phyloP scores from a whole-genome alignment of 2,797 vertebrate genomes.

The Pristis pectinata region DNA sequence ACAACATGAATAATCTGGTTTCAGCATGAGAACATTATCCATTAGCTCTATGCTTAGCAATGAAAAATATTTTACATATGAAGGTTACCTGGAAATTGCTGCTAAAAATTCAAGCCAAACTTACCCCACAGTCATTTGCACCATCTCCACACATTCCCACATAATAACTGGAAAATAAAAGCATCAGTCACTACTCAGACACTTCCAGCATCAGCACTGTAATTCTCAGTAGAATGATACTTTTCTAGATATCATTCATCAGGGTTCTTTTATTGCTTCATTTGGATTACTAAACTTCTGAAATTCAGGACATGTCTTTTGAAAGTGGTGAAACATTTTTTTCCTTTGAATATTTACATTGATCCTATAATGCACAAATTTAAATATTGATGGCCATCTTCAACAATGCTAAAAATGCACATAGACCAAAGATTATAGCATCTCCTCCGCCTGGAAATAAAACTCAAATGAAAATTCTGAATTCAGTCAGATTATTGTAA shows the following conservation, averaged over 20 bases:
- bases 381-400: background rate
- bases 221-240: background rate
- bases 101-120: background rate
- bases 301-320: background rate
- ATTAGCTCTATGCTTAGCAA: too few relatives aligned
- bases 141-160: slow-evolving; percentile 73
- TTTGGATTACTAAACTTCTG: background rate
- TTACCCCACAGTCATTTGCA: slow-evolving; percentile 69
- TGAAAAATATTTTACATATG: background rate
- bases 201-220: background rate
- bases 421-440: background rate
- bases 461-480: background rate
- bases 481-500: background rate
- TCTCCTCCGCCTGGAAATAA: background rate
- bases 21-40: background rate
- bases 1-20: background rate
- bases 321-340: background rate
- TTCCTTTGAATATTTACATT: background rate
- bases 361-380: background rate
- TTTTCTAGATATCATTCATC: background rate
- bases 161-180: slow-evolving; percentile 57
- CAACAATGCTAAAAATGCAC: background rate
- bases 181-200: background rate
- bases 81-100: background rate
- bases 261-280: too few relatives aligned